Base-by-base conservation (phyloP, 64 coral and sea anemone genomes). In the Acropora yongei region DNA sequence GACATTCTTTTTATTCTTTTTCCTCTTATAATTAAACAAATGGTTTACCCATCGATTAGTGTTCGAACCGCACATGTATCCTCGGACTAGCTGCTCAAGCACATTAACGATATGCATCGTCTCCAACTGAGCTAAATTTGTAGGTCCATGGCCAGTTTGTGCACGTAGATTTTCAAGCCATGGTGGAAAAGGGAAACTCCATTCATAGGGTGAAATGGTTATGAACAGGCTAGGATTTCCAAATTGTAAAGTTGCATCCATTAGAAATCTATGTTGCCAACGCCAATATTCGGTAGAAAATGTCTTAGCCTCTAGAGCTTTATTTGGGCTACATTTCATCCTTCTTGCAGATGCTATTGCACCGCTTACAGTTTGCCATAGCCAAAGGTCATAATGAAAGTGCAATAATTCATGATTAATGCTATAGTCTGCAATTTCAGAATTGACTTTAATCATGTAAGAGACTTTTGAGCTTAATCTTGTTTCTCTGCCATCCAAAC, bases 371-470 rank as follows among this genome's bases (percentile, higher is more conserved):
- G 87, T 94, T 75, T 84, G 57, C 17, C 53, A 94, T 2, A 90
- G 40, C 93, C 93, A 94, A 0, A 74, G 46, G 10, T 94, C 87
- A 50, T 90, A 90, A 16, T 89, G 68, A 77, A 94, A 94, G 1
- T 94, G 58, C 11, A 58, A 78, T 1, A 94, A 2, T 10, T 89
- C 55, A 10, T 81, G 61, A 2, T 72, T 61, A 2, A 90, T 11
- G 13, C 18, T 13, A 10, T 81, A 83, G 41, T 82, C 89, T 63
- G 12, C 0, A 1, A 63, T 63, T 14, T 63, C 58, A 63, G 7
- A 11, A 11, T 63, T 8, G 16, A 8, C 7, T 14, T 63, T 63
- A 0, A 12, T 63, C 7, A 63, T 63, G 12, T 63, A 63, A 0
- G 41, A 1, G 10, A 67, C 18, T 41, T 14, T 13, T 5, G 61